Conservation (phyloP, 2,113 vertebrate genomes). For the Daboia siamensis region DNA sequence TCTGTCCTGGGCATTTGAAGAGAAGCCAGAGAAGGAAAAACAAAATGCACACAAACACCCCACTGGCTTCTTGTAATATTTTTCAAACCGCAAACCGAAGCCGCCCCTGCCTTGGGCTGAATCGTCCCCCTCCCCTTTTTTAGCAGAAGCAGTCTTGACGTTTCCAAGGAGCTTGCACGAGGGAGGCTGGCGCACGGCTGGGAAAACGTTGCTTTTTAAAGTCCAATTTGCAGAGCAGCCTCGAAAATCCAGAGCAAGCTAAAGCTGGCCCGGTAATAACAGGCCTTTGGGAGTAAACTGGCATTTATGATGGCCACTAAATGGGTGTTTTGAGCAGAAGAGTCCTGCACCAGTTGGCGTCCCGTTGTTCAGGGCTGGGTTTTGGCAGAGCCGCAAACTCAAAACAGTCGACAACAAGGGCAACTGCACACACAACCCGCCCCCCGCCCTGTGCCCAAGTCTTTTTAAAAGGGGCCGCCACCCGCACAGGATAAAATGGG, state of each 20-base stretch:
- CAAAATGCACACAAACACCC: no score
- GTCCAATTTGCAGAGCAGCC: not conserved
- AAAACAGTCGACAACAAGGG: not conserved
- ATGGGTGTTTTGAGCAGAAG: not conserved
- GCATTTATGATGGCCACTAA: not conserved
- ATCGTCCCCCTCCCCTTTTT: not conserved
- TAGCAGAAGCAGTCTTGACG: not conserved
- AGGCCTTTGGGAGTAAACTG: not conserved
- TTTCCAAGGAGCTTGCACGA: not conserved
- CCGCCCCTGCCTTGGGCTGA: not conserved
- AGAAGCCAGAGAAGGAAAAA: not conserved
- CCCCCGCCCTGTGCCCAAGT: not conserved
- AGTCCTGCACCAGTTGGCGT: not conserved
- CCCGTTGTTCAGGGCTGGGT: not conserved
- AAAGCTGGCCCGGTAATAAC: not conserved
- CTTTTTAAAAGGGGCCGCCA: not conserved
- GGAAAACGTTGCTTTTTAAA: not conserved
- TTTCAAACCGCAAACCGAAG: not conserved
- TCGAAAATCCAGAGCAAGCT: not conserved
- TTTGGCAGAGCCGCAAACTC: not conserved
- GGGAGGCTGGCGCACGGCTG: not conserved
- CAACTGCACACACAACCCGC: not conserved
- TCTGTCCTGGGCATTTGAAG: not conserved
- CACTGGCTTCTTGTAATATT: not conserved
- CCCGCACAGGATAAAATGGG: not conserved